These are phyloP conservation scores for Deilephila elpenor DNA, from an alignment of 2,888 invertebrate species.

Conservation along the genomic window DNA sequence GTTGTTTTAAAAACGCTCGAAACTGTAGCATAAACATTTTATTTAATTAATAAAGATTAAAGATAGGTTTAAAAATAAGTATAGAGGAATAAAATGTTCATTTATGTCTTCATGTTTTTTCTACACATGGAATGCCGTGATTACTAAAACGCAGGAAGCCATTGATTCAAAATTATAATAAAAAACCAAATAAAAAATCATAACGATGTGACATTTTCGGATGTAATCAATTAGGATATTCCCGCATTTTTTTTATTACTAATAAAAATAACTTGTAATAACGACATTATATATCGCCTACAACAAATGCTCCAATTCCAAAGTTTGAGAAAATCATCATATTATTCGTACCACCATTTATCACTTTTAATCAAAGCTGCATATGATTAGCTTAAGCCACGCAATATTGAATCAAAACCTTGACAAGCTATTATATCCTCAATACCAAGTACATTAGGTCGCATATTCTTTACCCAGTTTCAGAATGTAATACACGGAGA, in stretches of 20 bases:
- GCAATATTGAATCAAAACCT: not conserved
- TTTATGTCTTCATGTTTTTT: too few relatives aligned
- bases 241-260: not conserved
- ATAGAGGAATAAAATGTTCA: too few relatives aligned
- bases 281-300: not conserved
- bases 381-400: not conserved
- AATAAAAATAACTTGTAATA: not conserved
- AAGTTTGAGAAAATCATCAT: not conserved
- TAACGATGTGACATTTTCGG: too few relatives aligned
- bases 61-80: too few relatives aligned
- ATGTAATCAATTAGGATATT: too few relatives aligned
- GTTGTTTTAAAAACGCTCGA: too few relatives aligned
- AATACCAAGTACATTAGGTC: not conserved
- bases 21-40: too few relatives aligned
- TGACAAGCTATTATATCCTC: not conserved
- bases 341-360: not conserved
- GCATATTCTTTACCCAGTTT: not conserved
- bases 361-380: not conserved
- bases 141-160: too few relatives aligned
- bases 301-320: not conserved
- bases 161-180: too few relatives aligned
- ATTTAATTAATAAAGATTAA: too few relatives aligned
- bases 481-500: slow-evolving; percentile 46
- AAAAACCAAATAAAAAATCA: too few relatives aligned
- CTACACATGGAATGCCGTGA: too few relatives aligned